Conservation (phyloP, 2,797 vertebrate species). For the Pangasius sanitwongsei region DNA sequence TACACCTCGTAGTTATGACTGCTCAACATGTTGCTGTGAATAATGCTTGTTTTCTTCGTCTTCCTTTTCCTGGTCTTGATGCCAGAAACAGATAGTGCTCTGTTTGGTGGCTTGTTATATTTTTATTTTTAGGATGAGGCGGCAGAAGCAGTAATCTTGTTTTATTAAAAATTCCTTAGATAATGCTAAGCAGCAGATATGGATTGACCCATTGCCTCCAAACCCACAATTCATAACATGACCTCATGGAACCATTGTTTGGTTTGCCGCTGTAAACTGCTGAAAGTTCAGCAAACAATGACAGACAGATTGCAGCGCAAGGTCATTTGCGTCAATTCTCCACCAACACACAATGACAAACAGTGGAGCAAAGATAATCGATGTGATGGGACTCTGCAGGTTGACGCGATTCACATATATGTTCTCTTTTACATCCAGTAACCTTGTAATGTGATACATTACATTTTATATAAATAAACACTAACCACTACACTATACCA, state of each 20-base stretch:
- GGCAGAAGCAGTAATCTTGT: conserved; percentile 63
- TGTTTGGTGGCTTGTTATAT: conserved; percentile 1
- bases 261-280: conserved; percentile 6
- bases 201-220: conserved; percentile 57
- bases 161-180: conserved; percentile 69
- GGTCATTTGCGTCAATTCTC: not conserved
- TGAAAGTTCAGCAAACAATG: conserved; percentile 16
- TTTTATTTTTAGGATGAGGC: conserved; percentile 53
- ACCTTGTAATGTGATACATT: not conserved
- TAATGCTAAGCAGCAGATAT: conserved; percentile 65
- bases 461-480: not conserved
- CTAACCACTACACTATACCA: not conserved
- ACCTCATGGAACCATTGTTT: conserved; percentile 27
- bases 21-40: conserved; percentile 27
- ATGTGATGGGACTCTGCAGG: not conserved
- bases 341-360: conserved; percentile 1
- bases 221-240: conserved; percentile 25
- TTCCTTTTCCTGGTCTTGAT: conserved; percentile 19
- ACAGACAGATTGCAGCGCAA: not conserved
- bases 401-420: not conserved
- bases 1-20: conserved; percentile 2
- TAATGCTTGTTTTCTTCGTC: conserved; percentile 11
- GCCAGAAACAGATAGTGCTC: conserved; percentile 14
- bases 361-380: not conserved
- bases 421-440: not conserved